phyloP scores from a whole-genome alignment of 2,113 vertebrate genomes.

The Clarias magur region DNA sequence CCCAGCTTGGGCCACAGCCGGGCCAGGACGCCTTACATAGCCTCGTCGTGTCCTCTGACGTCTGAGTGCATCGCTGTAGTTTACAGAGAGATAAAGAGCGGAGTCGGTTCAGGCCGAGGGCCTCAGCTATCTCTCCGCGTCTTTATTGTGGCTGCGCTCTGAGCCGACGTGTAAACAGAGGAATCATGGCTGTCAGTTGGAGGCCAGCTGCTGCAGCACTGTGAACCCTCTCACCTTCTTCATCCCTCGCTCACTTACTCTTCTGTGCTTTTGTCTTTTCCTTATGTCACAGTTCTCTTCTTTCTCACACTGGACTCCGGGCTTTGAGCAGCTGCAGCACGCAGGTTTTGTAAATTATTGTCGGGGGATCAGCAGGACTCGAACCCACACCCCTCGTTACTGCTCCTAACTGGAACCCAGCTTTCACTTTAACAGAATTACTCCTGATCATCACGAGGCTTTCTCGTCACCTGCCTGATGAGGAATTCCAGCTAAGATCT shows the following conservation, averaged over 20 bases:
- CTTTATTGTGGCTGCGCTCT: conserved; percentile 49
- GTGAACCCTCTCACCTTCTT: conserved; percentile 36
- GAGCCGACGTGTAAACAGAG: conserved; percentile 47
- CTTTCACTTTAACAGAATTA: conserved; percentile 68
- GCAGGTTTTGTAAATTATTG: conserved; percentile 64
- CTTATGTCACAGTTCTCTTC: background rate
- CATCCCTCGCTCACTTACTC: background rate
- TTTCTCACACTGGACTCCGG: background rate
- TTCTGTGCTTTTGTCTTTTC: background rate
- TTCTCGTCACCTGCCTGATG: too few relatives aligned
- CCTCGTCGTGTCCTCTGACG: conserved; percentile 35
- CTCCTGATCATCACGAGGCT: background rate
- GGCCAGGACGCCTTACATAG: conserved; percentile 8
- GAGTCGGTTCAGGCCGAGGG: conserved; percentile 32
- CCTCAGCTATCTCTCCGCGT: conserved; percentile 12
- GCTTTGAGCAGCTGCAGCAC: conserved; percentile 37
- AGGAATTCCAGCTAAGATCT: too few relatives aligned
- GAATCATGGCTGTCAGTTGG: conserved; percentile 44
- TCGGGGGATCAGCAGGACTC: conserved; percentile 30
- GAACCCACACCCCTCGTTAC: background rate
- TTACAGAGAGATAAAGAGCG: conserved; percentile 49
- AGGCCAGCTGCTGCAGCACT: conserved; percentile 47
- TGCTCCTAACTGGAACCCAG: conserved; percentile 1
- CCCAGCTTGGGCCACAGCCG: background rate
- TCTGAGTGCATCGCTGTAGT: conserved; percentile 28